Conservation (phyloP, 2,797 vertebrate species). For the Alfaro cultratus region DNA sequence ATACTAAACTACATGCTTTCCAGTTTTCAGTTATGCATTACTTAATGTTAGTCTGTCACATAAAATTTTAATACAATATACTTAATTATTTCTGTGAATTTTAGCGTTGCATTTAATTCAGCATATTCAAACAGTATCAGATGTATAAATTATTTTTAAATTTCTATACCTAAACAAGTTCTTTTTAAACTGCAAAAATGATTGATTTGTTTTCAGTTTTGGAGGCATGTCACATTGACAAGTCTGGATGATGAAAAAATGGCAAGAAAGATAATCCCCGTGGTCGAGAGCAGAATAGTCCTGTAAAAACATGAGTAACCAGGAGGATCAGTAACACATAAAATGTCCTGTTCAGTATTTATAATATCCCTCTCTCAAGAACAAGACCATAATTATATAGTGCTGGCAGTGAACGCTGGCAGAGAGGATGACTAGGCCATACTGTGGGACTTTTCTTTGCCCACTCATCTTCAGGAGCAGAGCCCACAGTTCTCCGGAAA, state of each 20-base stretch:
- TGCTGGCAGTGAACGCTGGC: slow-evolving; percentile 63
- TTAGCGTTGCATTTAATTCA: neutral
- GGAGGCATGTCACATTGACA: neutral
- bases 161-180: neutral
- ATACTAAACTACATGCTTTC: neutral
- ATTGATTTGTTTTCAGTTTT: slow-evolving; percentile 29
- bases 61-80: neutral
- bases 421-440: slow-evolving; percentile 77
- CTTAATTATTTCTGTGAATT: neutral
- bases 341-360: slow-evolving; percentile 64
- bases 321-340: slow-evolving; percentile 73
- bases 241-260: slow-evolving; percentile 16
- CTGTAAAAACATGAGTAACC: slow-evolving; percentile 70
- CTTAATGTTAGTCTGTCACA: neutral
- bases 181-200: slow-evolving; percentile 14
- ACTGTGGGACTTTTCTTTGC: slow-evolving; percentile 69
- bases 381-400: slow-evolving; percentile 70
- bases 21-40: neutral
- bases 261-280: slow-evolving; percentile 65
- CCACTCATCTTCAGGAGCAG: slow-evolving; percentile 66
- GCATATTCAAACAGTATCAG: neutral
- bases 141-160: neutral
- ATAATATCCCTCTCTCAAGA: slow-evolving; percentile 57
- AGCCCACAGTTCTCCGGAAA: slow-evolving; percentile 63
- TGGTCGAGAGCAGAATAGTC: slow-evolving; percentile 47